Evolutionary conservation across 2,888 invertebrate genomes (phyloP), one percentile per base, ranked within the genome.

Genomic region (Drosophila tanythrix): DNA sequence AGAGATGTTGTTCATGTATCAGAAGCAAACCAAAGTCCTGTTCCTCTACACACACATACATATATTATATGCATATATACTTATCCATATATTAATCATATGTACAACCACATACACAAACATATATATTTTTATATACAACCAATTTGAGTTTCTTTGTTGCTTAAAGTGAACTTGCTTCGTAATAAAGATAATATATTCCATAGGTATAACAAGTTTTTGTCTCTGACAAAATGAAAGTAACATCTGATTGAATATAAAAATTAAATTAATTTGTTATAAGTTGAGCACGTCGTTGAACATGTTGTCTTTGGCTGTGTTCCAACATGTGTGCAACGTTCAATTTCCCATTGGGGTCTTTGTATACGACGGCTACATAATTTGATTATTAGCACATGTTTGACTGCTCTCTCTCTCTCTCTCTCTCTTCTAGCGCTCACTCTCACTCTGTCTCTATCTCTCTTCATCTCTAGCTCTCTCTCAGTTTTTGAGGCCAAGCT

Each of bases 351-450:
- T 13, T 46, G 75, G 75, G 75, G 57, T 60, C 36, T 40, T 58
- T 60, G 48, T 48, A 18, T 40, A 31, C 43, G 18, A n/a, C 31
- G 11, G 38, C 55, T 59, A 56, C 62, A 82, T 81, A 82, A 82
- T 82, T 82, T 58, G 55, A 88, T 75, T 88, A 85, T 72, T 68
- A 80, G 86, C 70, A 85, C 83, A 79, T 75, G 71, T 53, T 53
- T 55, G 53, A 46, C 48, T 27, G 15, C 76, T 2, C 43, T 13
- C 50, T 51, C 59, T 46, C 46, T 5, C 46, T 5, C 33, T 36
- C 50, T 25, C 36, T 46, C 58, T 46, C 43, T 50, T 25, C 43
- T 33, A 29, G 27, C 48, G 35, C 46, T 67, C 48, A 3, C 43
- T 36, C 66, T 36, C 55, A 53, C 46, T n/a, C 33, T 62, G 35